These are phyloP conservation scores for Callinectes sapidus DNA, from an alignment of 2,888 invertebrate species.

Conservation along the genomic window DNA sequence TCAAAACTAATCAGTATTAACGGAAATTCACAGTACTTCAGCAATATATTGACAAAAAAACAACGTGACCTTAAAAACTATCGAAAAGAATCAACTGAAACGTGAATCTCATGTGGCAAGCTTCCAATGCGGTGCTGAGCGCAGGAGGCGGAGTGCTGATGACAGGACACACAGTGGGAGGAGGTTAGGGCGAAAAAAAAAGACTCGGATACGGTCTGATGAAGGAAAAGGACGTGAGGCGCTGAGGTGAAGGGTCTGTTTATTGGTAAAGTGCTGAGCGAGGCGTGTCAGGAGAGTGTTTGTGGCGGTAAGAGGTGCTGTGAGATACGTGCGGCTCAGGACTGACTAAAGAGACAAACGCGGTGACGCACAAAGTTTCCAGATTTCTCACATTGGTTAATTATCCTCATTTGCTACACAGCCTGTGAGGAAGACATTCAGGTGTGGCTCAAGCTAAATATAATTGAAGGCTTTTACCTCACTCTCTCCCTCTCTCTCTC, in stretches of 20 bases:
- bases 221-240: background rate
- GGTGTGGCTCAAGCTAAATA: constrained; percentile 38
- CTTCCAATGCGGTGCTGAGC: background rate
- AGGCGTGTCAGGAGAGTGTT: background rate
- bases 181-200: background rate
- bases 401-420: background rate
- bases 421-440: constrained; percentile 8
- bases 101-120: background rate
- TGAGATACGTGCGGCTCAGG: background rate
- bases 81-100: background rate
- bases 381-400: background rate
- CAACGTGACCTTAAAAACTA: background rate
- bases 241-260: background rate
- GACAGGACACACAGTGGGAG: background rate
- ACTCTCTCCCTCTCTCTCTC: constrained; percentile 13
- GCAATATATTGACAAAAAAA: background rate
- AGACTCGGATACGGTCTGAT: background rate
- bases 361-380: background rate
- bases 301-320: background rate
- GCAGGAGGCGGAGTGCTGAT: background rate
- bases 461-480: constrained; percentile 31
- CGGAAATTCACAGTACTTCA: background rate
- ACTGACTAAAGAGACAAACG: background rate
- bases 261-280: background rate
- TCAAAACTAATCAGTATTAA: background rate